phyloP scores from a whole-genome alignment of 2,113 vertebrate genomes.

The Sapajus apella region DNA sequence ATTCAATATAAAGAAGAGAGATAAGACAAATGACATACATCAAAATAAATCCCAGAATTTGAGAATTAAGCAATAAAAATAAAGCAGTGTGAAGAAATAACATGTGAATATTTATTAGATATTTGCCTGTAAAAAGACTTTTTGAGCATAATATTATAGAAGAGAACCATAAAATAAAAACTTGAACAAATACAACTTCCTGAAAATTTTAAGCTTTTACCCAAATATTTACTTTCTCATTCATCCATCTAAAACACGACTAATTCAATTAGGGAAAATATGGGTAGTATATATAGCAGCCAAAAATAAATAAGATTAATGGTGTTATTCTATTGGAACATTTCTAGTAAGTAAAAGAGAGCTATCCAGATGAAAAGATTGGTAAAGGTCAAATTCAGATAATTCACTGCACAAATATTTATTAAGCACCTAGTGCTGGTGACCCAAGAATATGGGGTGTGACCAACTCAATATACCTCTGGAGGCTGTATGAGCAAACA shows the following conservation, averaged over 20 bases:
- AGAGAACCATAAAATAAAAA: background rate
- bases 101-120: background rate
- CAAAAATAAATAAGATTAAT: background rate
- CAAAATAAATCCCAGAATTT: conserved; percentile 1
- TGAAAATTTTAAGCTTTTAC: background rate
- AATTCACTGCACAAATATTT: background rate
- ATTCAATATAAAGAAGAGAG: background rate
- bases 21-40: background rate
- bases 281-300: background rate
- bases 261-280: background rate
- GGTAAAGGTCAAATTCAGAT: background rate
- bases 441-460: too few species aligned
- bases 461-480: too few species aligned
- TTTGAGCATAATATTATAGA: background rate
- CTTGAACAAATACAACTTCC: background rate
- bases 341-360: background rate
- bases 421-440: background rate
- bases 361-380: background rate
- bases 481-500: too few species aligned
- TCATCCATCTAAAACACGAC: background rate
- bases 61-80: background rate
- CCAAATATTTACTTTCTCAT: background rate
- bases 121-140: background rate
- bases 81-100: background rate
- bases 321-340: background rate